Percentiles rank a stretch among this genome's conserved stretches.
Evolutionary conservation across 1,140 invertebrate genomes (phyloP).

Genomic region (Lepidurus packardi): DNA sequence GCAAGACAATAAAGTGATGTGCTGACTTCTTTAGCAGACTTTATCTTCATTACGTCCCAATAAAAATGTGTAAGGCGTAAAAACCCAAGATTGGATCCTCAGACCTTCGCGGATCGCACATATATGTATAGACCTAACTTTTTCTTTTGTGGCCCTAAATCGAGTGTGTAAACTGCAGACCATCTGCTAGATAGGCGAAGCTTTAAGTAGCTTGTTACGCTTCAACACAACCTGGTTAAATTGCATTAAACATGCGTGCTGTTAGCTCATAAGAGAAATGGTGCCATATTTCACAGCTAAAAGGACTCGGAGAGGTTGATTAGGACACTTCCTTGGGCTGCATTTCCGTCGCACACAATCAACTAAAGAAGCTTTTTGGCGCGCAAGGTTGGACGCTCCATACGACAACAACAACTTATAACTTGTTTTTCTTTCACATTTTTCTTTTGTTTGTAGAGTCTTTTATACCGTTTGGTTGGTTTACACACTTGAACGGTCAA

Average conservation of each 20-base stretch:
- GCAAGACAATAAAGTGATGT: conserved; percentile 1
- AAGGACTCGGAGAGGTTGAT: not conserved
- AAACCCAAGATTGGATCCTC: not conserved
- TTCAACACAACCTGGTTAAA: not conserved
- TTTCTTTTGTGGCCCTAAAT: conserved; percentile 6
- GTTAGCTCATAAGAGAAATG: not conserved
- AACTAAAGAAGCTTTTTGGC: not conserved
- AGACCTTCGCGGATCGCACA: not conserved
- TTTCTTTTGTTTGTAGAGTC: not conserved
- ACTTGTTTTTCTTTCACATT: not conserved
- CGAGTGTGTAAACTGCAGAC: conserved; percentile 8
- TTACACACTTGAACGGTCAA: conserved; percentile 14
- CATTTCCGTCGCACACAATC: not conserved
- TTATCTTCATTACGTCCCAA: not conserved
- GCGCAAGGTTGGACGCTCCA: not conserved
- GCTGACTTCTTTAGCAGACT: not conserved
- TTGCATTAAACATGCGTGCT: not conserved
- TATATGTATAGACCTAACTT: not conserved
- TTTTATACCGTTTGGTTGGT: not conserved
- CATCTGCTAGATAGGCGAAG: not conserved
- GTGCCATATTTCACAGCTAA: not conserved
- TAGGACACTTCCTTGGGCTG: not conserved
- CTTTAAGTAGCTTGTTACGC: conserved; percentile 1
- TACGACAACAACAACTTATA: not conserved
- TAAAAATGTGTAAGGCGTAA: not conserved